These are phyloP conservation scores for Portevinia maculata DNA, from an alignment of 2,888 invertebrate genomes.

Conservation along the genomic window DNA sequence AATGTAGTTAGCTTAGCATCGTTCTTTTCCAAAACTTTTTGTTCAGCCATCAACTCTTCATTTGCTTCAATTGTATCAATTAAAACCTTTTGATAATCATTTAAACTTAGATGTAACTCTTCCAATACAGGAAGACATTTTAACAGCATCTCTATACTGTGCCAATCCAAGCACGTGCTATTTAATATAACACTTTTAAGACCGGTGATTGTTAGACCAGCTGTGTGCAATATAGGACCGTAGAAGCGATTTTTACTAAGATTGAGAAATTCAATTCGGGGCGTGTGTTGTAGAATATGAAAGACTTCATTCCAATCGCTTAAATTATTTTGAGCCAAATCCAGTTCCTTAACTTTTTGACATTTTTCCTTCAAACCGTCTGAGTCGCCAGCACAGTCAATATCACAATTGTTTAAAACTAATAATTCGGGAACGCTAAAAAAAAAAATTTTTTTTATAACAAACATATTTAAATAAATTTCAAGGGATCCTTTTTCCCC, in stretches of 20 bases:
- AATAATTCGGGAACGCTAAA: conserved; percentile 90
- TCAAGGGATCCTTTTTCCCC: too few relatives aligned
- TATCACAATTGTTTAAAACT: conserved; percentile 95
- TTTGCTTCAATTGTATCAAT: conserved; percentile 84
- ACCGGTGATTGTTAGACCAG: conserved; percentile 83
- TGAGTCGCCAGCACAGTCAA: conserved; percentile 93
- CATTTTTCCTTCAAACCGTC: conserved; percentile 91
- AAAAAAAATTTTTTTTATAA: neutral
- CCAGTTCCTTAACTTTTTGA: conserved; percentile 95
- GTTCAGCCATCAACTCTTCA: conserved; percentile 59
- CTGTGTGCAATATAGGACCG: conserved; percentile 86
- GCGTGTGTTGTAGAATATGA: conserved; percentile 93
- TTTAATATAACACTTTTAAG: conserved; percentile 92
- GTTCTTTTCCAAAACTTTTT: conserved; percentile 67
- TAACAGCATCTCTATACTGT: conserved; percentile 89
- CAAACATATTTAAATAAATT: neutral
- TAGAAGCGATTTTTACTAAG: conserved; percentile 94
- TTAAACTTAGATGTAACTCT: conserved; percentile 96
- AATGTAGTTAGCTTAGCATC: conserved; percentile 34
- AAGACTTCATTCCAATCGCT: conserved; percentile 96
- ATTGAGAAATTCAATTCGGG: conserved; percentile 94
- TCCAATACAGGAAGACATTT: conserved; percentile 91
- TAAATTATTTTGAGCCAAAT: conserved; percentile 96
- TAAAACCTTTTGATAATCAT: conserved; percentile 91
- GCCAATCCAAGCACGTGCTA: conserved; percentile 94